Conservation (phyloP, 2,113 vertebrate genomes). For the Thermophis baileyi region DNA sequence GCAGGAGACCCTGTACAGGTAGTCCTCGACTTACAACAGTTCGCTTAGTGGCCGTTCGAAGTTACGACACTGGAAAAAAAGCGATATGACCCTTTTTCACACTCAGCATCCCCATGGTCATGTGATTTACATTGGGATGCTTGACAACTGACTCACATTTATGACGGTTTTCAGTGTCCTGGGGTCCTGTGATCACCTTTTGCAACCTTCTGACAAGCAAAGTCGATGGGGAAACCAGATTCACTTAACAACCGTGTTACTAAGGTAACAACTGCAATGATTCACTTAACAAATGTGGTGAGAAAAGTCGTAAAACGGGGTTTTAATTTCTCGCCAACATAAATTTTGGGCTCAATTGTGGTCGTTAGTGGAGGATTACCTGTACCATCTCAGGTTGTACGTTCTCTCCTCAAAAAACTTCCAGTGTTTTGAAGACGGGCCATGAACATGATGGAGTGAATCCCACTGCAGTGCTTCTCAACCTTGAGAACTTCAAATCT, state of each 20-base stretch:
- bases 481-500: neutral
- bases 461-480: neutral
- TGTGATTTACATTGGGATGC: neutral
- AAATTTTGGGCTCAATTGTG: neutral
- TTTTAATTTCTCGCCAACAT: neutral
- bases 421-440: neutral
- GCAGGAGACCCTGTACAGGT: neutral
- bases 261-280: neutral
- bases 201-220: neutral
- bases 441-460: neutral
- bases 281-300: neutral
- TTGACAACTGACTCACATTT: neutral
- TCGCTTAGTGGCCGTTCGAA: neutral
- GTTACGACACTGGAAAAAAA: neutral
- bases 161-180: neutral
- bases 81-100: neutral
- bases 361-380: neutral
- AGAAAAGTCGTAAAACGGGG: neutral
- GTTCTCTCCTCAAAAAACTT: neutral
- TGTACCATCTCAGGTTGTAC: neutral
- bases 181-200: neutral
- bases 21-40: neutral
- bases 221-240: neutral
- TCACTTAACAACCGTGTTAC: neutral
- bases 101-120: too few relatives aligned